Evolutionary conservation across 2,797 vertebrate species (phyloP).

Genomic region (Alca torda): DNA sequence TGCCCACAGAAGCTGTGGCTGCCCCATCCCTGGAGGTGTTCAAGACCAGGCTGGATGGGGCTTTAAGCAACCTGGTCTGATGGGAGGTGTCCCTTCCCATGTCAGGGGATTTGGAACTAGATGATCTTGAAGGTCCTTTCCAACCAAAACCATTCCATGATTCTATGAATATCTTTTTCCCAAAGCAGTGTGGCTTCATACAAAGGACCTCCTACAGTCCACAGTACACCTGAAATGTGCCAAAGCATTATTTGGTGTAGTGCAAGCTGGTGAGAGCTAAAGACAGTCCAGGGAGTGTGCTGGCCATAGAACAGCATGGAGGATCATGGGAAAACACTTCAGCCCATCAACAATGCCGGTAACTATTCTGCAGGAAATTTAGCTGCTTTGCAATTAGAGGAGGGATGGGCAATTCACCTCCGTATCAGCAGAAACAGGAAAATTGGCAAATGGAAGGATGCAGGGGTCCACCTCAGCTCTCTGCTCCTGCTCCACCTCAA

Average conservation of each 20-base stretch:
- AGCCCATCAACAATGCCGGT: neutral
- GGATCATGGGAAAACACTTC: neutral
- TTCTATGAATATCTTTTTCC: neutral
- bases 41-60: neutral
- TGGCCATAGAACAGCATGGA: neutral
- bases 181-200: neutral
- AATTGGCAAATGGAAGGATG: neutral
- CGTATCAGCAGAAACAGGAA: fast-evolving
- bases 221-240: neutral
- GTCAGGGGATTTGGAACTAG: neutral
- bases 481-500: neutral
- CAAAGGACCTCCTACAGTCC: neutral
- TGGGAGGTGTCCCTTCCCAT: neutral
- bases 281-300: neutral
- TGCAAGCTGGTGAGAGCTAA: neutral
- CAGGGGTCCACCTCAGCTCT: neutral
- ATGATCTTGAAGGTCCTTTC: neutral
- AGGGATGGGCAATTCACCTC: neutral
- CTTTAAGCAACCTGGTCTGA: neutral
- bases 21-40: neutral
- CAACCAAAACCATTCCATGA: neutral
- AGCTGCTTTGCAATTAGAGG: neutral
- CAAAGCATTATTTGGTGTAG: neutral
- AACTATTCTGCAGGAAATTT: neutral
- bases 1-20: neutral